Base-by-base conservation (phyloP, 1,140 invertebrate genomes). In the Lordiphosa clarofinis region DNA sequence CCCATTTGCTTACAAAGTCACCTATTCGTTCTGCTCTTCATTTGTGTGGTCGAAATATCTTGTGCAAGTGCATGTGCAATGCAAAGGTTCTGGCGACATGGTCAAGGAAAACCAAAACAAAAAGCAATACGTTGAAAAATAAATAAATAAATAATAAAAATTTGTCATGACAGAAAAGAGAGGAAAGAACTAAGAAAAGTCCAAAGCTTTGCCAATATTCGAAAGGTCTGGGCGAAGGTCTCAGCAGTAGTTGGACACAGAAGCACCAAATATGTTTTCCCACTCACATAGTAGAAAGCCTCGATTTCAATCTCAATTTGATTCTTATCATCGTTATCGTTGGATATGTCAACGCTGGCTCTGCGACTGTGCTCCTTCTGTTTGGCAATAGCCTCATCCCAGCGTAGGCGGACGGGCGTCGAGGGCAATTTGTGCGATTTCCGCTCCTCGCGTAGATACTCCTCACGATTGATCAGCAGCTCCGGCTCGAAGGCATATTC, bases 401-500 rank as follows among this genome's bases (percentile, higher is more conserved):
- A 84, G 64, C 78, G 78, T 39, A 82, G 66, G 21, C 75, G 75
- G 31, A 84, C 69, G 9, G 78, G 73, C 36, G 78, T 84, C 6
- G 78, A 68, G 35, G 68, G 48, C 44, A 68, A 5, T 39, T 58
- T 73, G 5, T 67, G 69, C 39, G 65, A 49, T 15, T 64, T 74
- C 37, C 81, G 53, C 43, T 87, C 86, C 43, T 82, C 63, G n/a
- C 82, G 69, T 50, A 79, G 63, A 65, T 86, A 88, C 35, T 89
- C 87, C 65, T 87, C 82, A 36, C 86, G 75, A 70, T 79, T 87
- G 55, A 89, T 86, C 60, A 88, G 61, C 62, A 89, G 62, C 57
- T 89, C 87, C 72, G 87, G 87, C 68, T 89, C 87, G 67, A 89
- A 89, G 38, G 86, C 67, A 59, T 88, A 89, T 73, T 89, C 87